Evolutionary conservation across 2,797 vertebrate species (phyloP).

Genomic region (Coregonus ussuriensis): DNA sequence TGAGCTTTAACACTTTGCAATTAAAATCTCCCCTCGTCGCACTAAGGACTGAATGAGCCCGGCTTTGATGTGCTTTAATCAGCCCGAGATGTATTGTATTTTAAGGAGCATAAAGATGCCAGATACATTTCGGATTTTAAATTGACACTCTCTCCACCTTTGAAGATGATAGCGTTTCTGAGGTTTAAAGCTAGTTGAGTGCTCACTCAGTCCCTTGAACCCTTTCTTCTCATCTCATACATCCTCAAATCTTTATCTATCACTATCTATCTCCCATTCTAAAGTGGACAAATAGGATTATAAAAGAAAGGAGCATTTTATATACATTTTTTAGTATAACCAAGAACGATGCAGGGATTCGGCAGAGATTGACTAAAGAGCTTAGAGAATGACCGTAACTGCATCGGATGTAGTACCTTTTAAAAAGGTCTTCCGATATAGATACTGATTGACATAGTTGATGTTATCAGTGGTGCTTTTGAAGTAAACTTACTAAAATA

Average conservation of each 20-base stretch:
- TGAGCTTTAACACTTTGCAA: slow-evolving; percentile 96
- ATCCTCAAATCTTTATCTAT: slow-evolving; percentile 75
- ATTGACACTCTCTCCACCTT: slow-evolving; percentile 80
- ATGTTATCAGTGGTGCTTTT: slow-evolving; percentile 29
- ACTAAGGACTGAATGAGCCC: slow-evolving; percentile 85
- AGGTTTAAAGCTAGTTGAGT: slow-evolving; percentile 67
- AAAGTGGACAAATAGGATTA: slow-evolving; percentile 84
- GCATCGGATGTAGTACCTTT: slow-evolving; percentile 69
- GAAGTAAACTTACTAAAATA: slow-evolving; percentile 19
- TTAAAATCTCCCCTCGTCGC: slow-evolving; percentile 94
- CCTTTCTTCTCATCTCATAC: slow-evolving; percentile 66
- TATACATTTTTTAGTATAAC: slow-evolving; percentile 57
- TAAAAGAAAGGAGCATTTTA: slow-evolving; percentile 56
- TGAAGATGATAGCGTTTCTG: slow-evolving; percentile 77
- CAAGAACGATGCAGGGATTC: slow-evolving; percentile 66
- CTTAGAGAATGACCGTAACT: slow-evolving; percentile 60
- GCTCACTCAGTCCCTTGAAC: slow-evolving; percentile 74
- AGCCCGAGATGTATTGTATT: slow-evolving; percentile 90
- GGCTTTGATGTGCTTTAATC: slow-evolving; percentile 94
- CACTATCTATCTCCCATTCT: slow-evolving; percentile 70
- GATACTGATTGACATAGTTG: slow-evolving; percentile 17
- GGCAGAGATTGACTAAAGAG: slow-evolving; percentile 70
- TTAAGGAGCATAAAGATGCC: slow-evolving; percentile 90
- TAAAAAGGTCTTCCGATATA: slow-evolving; percentile 51
- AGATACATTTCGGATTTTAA: slow-evolving; percentile 88